phyloP scores from a whole-genome alignment of 1,140 invertebrate genomes.

The Drosophila athabasca region DNA sequence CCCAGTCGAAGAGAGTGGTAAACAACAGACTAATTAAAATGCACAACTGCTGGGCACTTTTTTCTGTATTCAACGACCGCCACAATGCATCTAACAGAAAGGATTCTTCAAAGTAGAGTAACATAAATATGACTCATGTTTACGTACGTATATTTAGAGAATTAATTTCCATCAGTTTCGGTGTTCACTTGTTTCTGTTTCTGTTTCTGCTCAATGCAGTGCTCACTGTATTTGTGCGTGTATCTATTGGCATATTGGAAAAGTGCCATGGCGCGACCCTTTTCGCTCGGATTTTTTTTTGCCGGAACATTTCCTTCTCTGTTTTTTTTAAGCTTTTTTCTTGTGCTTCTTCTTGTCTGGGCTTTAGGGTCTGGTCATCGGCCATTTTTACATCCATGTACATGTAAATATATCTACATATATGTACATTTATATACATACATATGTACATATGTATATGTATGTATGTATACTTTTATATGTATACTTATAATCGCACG shows the following conservation, averaged over 20 bases:
- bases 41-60: constrained; percentile 44
- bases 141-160: not conserved
- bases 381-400: constrained; percentile 39
- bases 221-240: constrained; percentile 20
- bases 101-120: too few relatives aligned
- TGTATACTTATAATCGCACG: constrained; percentile 59
- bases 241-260: constrained; percentile 53
- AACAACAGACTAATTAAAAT: constrained; percentile 64
- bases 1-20: not conserved
- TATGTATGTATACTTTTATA: not conserved
- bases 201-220: not conserved
- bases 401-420: not conserved
- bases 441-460: not conserved
- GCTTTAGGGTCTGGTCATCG: constrained; percentile 54
- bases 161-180: not conserved
- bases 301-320: constrained; percentile 3
- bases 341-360: constrained; percentile 12
- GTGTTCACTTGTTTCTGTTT: too few relatives aligned
- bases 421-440: constrained; percentile 2
- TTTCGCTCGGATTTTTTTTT: constrained; percentile 10
- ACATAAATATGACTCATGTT: not conserved
- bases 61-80: not conserved
- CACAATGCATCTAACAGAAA: not conserved
- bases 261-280: constrained; percentile 28
- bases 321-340: constrained; percentile 18